Percentiles rank a stretch among this genome's conserved stretches.
phyloP scores from a whole-genome alignment of 2,797 vertebrate genomes.

The Gymnopithys bicolor region DNA sequence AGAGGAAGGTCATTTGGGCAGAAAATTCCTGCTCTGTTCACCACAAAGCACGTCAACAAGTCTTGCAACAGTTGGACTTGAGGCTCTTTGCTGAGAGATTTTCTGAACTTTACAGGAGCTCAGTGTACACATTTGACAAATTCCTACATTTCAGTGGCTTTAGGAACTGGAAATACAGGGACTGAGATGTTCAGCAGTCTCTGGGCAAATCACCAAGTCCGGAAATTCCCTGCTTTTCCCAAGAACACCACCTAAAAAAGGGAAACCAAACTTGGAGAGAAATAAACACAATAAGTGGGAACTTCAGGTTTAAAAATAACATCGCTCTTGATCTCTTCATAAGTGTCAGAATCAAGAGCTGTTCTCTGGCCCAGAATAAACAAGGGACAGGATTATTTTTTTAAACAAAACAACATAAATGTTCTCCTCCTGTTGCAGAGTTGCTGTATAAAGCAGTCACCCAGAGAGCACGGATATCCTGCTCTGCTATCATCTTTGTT shows the following conservation, averaged over 20 bases:
- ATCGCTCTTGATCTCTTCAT: neutral
- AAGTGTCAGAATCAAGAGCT: constrained; percentile 4
- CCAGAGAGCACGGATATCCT: constrained; percentile 17
- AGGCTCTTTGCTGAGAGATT: neutral
- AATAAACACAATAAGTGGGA: constrained; percentile 31
- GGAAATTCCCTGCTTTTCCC: constrained; percentile 30
- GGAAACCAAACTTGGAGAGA: constrained; percentile 1
- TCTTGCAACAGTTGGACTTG: neutral
- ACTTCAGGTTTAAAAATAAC: constrained; percentile 54
- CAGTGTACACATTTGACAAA: neutral
- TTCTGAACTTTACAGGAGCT: neutral
- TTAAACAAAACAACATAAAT: constrained; percentile 1
- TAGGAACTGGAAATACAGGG: neutral
- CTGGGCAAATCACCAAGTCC: constrained; percentile 28
- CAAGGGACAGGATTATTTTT: neutral
- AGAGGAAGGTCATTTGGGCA: neutral
- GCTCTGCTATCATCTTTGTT: neutral
- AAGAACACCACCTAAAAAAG: constrained; percentile 38
- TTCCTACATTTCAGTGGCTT: neutral
- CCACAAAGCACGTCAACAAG: neutral
- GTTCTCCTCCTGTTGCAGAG: neutral
- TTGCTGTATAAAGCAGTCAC: neutral
- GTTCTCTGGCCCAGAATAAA: constrained; percentile 31
- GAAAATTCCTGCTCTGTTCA: neutral
- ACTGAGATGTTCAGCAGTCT: neutral